Evolutionary conservation across 2,113 vertebrate species (phyloP).

Genomic region (Jaculus jaculus): DNA sequence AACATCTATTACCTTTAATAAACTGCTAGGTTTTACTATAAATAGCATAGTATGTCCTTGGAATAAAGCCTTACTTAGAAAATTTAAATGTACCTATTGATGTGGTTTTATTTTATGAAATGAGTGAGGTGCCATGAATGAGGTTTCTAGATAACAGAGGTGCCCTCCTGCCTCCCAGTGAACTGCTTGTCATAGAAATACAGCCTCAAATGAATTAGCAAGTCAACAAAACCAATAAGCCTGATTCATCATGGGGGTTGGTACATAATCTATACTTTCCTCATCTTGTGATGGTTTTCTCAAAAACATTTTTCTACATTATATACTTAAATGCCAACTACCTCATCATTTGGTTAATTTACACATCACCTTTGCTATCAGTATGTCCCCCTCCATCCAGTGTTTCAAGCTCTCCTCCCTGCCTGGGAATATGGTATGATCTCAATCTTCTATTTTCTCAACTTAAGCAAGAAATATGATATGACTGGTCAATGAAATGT

Average conservation of each 20-base stretch:
- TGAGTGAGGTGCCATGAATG: background rate
- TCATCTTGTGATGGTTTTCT: background rate
- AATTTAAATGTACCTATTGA: background rate
- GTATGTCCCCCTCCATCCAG: background rate
- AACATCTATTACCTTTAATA: background rate
- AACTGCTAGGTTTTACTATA: slow-evolving; percentile 3
- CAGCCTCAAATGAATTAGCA: background rate
- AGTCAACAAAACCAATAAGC: background rate
- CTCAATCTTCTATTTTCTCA: background rate
- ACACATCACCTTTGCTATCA: background rate
- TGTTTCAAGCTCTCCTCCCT: background rate
- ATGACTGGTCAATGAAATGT: background rate
- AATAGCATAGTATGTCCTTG: background rate
- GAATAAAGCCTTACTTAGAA: slow-evolving; percentile 24
- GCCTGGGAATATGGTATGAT: background rate
- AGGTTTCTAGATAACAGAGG: background rate
- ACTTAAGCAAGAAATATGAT: background rate
- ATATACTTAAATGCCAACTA: background rate
- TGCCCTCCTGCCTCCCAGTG: background rate
- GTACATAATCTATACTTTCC: background rate
- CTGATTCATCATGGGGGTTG: background rate
- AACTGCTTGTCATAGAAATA: background rate
- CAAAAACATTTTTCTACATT: background rate
- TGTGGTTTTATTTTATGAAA: background rate
- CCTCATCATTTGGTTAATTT: background rate